A percentile compares a stretch with the other conserved stretches of the same genome.
These are phyloP conservation scores for Enteromius treurensis DNA, from an alignment of 2,797 vertebrate genomes.

Conservation along the genomic window DNA sequence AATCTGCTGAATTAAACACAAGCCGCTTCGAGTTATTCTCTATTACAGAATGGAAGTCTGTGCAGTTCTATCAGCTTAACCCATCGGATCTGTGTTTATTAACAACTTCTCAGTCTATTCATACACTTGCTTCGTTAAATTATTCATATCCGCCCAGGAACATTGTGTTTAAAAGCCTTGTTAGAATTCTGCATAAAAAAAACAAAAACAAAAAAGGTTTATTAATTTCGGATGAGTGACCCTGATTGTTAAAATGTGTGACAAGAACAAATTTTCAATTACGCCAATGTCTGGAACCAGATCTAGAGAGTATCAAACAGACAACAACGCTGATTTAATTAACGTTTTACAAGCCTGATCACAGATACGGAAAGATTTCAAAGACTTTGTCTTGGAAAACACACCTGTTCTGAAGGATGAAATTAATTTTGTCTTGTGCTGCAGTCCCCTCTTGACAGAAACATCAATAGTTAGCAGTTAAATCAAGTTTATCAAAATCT, in stretches of 20 bases:
- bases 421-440: slow-evolving; percentile 10
- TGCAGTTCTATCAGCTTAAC: slow-evolving; percentile 67
- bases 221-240: slow-evolving; percentile 73
- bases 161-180: slow-evolving; percentile 61
- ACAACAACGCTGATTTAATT: slow-evolving; percentile 70
- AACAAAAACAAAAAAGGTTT: slow-evolving; percentile 60
- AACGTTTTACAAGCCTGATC: slow-evolving; percentile 72
- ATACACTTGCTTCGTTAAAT: slow-evolving; percentile 23
- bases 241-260: slow-evolving; percentile 73
- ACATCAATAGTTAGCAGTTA: slow-evolving; percentile 33
- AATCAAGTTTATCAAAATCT: slow-evolving; percentile 10
- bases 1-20: slow-evolving; percentile 64
- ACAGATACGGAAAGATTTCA: slow-evolving; percentile 64
- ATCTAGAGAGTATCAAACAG: slow-evolving; percentile 63
- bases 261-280: slow-evolving; percentile 76
- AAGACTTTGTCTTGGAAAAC: slow-evolving; percentile 30
- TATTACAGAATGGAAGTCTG: slow-evolving; percentile 51
- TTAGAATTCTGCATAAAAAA: slow-evolving; percentile 65
- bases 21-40: slow-evolving; percentile 55
- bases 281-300: slow-evolving; percentile 69
- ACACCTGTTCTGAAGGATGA: slow-evolving; percentile 33
- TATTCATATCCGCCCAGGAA: slow-evolving; percentile 58
- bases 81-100: slow-evolving; percentile 51
- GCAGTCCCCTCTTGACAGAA: slow-evolving; percentile 25
- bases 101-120: slow-evolving; percentile 35